These are phyloP conservation scores for Brachypteracias leptosomus DNA, from an alignment of 2,113 vertebrate species.

Conservation along the genomic window DNA sequence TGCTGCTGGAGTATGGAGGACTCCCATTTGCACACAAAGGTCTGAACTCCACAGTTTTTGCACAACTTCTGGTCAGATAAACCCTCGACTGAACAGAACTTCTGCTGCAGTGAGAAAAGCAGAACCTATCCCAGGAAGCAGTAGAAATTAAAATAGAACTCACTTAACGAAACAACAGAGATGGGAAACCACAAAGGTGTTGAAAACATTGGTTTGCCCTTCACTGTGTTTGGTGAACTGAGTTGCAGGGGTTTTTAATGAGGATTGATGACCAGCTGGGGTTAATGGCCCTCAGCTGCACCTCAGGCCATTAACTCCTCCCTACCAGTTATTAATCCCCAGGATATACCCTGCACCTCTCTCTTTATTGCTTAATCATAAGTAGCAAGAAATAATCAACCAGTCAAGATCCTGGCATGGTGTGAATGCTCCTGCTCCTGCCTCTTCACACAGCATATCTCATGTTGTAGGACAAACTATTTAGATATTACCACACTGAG, in stretches of 20 bases:
- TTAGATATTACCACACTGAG: not conserved
- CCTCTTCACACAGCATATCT: not conserved
- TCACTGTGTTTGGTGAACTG: slow-evolving; percentile 11
- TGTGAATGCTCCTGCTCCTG: not conserved
- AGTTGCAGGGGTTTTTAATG: slow-evolving; percentile 41
- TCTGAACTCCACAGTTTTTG: not conserved
- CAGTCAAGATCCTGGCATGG: not conserved
- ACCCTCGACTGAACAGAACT: not conserved
- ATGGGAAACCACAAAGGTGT: not conserved
- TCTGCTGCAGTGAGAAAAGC: not conserved
- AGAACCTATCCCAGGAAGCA: not conserved
- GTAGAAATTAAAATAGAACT: not conserved
- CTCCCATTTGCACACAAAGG: not conserved
- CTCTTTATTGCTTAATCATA: slow-evolving; percentile 31
- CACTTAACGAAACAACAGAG: not conserved
- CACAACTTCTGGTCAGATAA: not conserved
- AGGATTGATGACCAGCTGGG: slow-evolving; percentile 57
- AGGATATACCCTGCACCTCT: slow-evolving; percentile 25
- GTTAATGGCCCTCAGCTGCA: slow-evolving; percentile 55
- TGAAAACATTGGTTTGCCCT: slow-evolving; percentile 22
- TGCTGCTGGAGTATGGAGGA: not conserved
- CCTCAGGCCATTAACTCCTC: slow-evolving; percentile 62
- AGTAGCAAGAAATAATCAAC: slow-evolving; percentile 21
- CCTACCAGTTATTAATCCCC: slow-evolving; percentile 50
- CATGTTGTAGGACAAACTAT: not conserved